Percentiles rank a stretch among this genome's conserved stretches.
phyloP scores from a whole-genome alignment of 1,140 invertebrate genomes.

The Cherax destructor region DNA sequence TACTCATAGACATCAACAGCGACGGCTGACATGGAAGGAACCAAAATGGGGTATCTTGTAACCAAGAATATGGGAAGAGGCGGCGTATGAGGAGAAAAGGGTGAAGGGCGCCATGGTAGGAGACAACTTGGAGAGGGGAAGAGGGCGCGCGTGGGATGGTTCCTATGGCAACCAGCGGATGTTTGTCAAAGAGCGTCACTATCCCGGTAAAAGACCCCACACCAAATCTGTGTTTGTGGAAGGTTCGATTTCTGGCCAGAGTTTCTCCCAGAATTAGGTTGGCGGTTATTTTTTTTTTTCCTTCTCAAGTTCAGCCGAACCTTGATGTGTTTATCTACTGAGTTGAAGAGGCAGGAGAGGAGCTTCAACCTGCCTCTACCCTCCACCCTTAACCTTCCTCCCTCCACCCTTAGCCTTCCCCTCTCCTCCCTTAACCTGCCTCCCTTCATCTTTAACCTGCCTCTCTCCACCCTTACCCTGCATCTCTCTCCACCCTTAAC shows the following conservation, averaged over 20 bases:
- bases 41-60: not conserved
- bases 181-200: constrained; percentile 14
- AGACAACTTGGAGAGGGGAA: not conserved
- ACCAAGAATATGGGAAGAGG: not conserved
- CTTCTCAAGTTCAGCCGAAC: not conserved
- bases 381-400: too few species aligned
- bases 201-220: constrained; percentile 2
- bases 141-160: constrained; percentile 1
- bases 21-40: too few species aligned
- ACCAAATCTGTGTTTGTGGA: constrained; percentile 6
- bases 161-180: constrained; percentile 14
- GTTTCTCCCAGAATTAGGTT: not conserved
- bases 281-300: not conserved
- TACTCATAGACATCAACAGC: too few species aligned
- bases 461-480: too few species aligned
- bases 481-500: too few species aligned
- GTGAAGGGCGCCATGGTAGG: not conserved
- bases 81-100: not conserved
- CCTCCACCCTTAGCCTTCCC: too few species aligned
- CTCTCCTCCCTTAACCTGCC: too few species aligned
- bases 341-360: too few species aligned
- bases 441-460: too few species aligned
- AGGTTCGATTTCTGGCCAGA: not conserved
- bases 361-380: too few species aligned
- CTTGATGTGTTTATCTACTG: too few species aligned